Percentiles rank a stretch among this genome's conserved stretches.
phyloP scores from a whole-genome alignment of 2,113 vertebrate genomes.

The Chauna torquata region DNA sequence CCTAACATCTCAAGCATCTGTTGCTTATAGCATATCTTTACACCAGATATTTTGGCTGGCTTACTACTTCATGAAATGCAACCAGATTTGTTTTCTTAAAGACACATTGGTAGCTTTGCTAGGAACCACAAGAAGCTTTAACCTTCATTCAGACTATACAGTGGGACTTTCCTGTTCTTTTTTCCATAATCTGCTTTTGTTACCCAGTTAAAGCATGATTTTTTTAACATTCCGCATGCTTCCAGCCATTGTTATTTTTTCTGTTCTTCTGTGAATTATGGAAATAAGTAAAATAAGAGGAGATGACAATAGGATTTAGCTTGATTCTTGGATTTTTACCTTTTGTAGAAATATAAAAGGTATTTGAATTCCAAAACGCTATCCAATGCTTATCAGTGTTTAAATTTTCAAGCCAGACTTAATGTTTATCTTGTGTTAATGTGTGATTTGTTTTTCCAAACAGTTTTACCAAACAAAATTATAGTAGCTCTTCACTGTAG shows the following conservation, averaged over 20 bases:
- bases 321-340: not conserved
- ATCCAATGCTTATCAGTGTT: not conserved
- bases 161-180: not conserved
- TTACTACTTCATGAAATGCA: not conserved
- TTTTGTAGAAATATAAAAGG: not conserved
- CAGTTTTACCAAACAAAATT: not conserved
- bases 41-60: constrained; percentile 4
- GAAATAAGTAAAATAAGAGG: not conserved
- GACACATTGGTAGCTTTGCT: not conserved
- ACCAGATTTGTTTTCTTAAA: not conserved
- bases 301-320: not conserved
- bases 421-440: not conserved
- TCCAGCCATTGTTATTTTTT: not conserved
- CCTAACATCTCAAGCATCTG: not conserved
- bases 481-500: not conserved
- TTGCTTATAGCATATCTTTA: constrained; percentile 17
- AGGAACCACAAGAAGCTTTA: not conserved
- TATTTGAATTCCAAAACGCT: not conserved
- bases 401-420: not conserved
- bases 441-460: not conserved
- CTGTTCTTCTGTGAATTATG: not conserved
- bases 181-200: not conserved
- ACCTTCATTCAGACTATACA: not conserved
- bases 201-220: not conserved
- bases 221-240: not conserved